Evolutionary conservation across 2,113 vertebrate genomes (phyloP).

Genomic region (Hylia prasina): DNA sequence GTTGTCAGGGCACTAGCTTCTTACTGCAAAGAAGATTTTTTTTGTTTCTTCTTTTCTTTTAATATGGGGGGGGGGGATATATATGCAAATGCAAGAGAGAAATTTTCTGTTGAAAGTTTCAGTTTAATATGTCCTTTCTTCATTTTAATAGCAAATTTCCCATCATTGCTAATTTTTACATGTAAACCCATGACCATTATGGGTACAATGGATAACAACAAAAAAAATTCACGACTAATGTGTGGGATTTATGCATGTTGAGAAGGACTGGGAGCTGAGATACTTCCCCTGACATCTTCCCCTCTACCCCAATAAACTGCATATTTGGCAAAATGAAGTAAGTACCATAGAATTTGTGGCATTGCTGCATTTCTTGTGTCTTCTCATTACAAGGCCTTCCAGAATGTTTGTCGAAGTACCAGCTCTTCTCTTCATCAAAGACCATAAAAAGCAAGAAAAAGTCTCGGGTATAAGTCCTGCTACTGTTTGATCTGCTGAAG

Average conservation of each 20-base stretch:
- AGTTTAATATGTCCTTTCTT: not conserved
- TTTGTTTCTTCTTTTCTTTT: not conserved
- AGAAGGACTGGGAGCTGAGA: not conserved
- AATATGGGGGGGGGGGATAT: not conserved
- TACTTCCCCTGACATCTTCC: not conserved
- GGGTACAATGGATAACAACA: not conserved
- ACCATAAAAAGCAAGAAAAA: conserved; percentile 91
- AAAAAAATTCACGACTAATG: fast-evolving
- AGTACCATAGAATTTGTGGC: conserved; percentile 84
- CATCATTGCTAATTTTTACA: not conserved
- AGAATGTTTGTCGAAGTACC: conserved; percentile 82
- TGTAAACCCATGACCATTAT: not conserved
- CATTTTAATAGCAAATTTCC: not conserved
- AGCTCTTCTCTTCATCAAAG: conserved; percentile 94
- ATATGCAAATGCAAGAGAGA: not conserved
- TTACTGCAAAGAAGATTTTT: not conserved
- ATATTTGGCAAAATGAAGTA: not conserved
- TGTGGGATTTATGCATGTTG: not conserved
- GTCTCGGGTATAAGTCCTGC: conserved; percentile 64
- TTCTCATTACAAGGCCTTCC: conserved; percentile 60
- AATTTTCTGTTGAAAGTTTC: not conserved
- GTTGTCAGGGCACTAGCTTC: not conserved
- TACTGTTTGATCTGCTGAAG: conserved; percentile 51
- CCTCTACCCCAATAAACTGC: not conserved
- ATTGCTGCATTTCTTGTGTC: conserved; percentile 53